Evolutionary conservation across 2,888 invertebrate species (phyloP), one percentile per base, ranked within the genome.

Genomic region (Alsophila aescularia): DNA sequence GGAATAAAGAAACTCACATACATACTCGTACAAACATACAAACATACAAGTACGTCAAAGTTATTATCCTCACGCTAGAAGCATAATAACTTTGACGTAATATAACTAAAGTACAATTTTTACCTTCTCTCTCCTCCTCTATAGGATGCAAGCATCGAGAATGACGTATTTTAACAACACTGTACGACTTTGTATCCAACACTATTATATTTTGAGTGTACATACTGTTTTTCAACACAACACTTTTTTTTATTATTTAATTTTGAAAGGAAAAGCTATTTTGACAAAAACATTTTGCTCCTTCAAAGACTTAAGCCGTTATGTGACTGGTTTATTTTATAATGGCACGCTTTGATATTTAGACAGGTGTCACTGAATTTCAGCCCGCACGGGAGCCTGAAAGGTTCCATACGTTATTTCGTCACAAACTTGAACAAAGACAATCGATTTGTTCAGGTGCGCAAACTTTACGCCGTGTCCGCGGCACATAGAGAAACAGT

Each of bases 331-430:
- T 70, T 53, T 58, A 69, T 78, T 73, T 61, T 75, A 67, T 74
- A 72, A 76, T 66, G 77, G 82, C 87, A 87, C 86, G 77, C 85
- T 85, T 82, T 74, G 66, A 62, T 87, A 69, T 89, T 87, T 90
- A 69, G 63, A 80, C 89, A 90, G 77, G 64, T 90, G 90, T 65
- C 37, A 55, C 76, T 83, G 76, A 84, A 87, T 77, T 80, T 79
- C 75, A 77, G 73, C 52, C 68, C 73, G 52, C 63, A 64, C 59
- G 65, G 63, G 64, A 69, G 64, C 67, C 66, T 72, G 70, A 78
- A 73, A 72, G 63, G 67, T 72, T 66, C 60, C 66, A 58, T 67
- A 60, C 63, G 60, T 64, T 34, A 64, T 77, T 73, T 75, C 73
- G 73, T 77, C 73, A 77, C 60, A 68, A 75, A 74, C 69, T 71